A percentile compares a stretch with the other conserved stretches of the same genome.
Evolutionary conservation across 2,797 vertebrate genomes (phyloP).

Genomic region (Apogon hyalosoma): DNA sequence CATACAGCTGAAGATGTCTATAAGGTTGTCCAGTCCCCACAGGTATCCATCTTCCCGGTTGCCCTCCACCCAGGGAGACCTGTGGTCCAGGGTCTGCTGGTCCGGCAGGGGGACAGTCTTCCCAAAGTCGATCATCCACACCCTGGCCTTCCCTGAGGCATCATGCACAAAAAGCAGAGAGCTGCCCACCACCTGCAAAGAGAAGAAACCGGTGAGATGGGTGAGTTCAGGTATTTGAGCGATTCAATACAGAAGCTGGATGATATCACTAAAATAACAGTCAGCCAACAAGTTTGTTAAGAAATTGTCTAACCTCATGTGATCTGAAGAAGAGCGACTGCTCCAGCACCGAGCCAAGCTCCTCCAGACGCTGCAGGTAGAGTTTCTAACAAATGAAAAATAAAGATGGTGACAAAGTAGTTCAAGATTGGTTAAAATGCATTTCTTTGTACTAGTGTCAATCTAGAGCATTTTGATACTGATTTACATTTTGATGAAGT

Average conservation of each 20-base stretch:
- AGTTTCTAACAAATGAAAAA: conserved; percentile 75
- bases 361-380: conserved; percentile 83
- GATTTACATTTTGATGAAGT: too few relatives aligned
- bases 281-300: conserved; percentile 26
- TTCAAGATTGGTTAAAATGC: too few relatives aligned
- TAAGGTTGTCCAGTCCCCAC: conserved; percentile 91
- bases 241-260: conserved; percentile 8
- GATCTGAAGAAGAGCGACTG: conserved; percentile 88
- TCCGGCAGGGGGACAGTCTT: conserved; percentile 87
- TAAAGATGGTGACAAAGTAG: background rate
- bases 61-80: conserved; percentile 89
- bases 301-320: conserved; percentile 86
- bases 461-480: background rate
- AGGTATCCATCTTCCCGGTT: conserved; percentile 94
- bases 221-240: conserved; percentile 1
- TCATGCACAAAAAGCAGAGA: conserved; percentile 94
- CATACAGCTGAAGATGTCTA: conserved; percentile 81
- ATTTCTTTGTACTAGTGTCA: background rate
- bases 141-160: conserved; percentile 84
- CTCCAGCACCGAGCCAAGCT: conserved; percentile 85
- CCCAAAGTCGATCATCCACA: conserved; percentile 97
- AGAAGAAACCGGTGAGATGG: conserved; percentile 28
- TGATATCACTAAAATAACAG: conserved; percentile 5
- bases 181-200: conserved; percentile 90
- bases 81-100: conserved; percentile 85